phyloP scores from a whole-genome alignment of 2,888 invertebrate genomes.

The Cecidostiba fungosa region DNA sequence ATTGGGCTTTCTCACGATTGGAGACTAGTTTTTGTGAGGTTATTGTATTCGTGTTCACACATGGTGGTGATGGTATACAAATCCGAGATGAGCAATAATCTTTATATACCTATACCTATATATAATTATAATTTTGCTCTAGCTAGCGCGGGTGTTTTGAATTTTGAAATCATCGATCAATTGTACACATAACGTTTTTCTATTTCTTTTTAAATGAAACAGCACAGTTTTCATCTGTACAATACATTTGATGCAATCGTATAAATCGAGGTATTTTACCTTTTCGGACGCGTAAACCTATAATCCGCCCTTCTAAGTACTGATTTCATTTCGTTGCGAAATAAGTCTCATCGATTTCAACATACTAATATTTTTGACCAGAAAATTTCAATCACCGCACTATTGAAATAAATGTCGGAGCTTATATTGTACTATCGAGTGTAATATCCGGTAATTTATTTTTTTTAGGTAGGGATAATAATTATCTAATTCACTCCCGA shows the following conservation, averaged over 20 bases:
- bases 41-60: constrained; percentile 23
- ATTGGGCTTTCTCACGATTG: background rate
- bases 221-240: background rate
- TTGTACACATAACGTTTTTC: background rate
- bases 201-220: background rate
- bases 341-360: background rate
- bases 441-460: background rate
- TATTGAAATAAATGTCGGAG: too few relatives aligned
- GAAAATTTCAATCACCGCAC: background rate
- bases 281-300: background rate
- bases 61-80: background rate
- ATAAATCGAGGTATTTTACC: constrained; percentile 4
- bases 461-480: too few relatives aligned
- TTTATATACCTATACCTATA: background rate
- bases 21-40: constrained; percentile 32
- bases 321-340: constrained; percentile 31
- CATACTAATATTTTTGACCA: background rate
- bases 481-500: too few relatives aligned
- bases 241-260: background rate
- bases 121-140: background rate
- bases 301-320: background rate
- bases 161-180: background rate
- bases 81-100: background rate
- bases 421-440: too few relatives aligned
- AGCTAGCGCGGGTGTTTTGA: background rate